Evolutionary conservation across 2,113 vertebrate genomes (phyloP).

Genomic region (Psettodes erumei): DNA sequence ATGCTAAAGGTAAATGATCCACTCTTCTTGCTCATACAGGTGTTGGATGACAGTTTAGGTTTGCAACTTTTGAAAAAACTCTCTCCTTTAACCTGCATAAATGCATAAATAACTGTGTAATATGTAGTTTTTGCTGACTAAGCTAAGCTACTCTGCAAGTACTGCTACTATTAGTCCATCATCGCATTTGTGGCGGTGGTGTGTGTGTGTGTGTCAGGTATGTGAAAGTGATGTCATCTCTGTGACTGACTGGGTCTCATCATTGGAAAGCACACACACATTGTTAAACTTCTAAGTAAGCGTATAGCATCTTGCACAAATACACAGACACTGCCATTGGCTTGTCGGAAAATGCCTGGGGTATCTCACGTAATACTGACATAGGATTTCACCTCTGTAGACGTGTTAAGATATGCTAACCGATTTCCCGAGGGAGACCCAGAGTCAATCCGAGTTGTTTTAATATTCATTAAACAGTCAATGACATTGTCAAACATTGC

Average conservation of each 20-base stretch:
- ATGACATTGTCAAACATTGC: not conserved
- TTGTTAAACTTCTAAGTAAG: not conserved
- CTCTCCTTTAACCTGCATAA: not conserved
- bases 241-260: not conserved
- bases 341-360: not conserved
- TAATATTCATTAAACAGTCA: not conserved
- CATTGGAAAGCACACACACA: not conserved
- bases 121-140: not conserved
- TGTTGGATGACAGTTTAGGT: not conserved
- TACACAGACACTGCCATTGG: not conserved
- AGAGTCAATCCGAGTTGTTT: not conserved
- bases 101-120: not conserved
- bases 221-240: not conserved
- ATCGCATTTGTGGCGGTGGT: not conserved
- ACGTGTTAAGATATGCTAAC: not conserved
- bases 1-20: not conserved
- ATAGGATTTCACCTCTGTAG: not conserved
- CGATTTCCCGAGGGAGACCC: not conserved
- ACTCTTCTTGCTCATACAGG: too few species aligned
- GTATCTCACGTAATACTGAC: not conserved
- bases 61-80: not conserved
- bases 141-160: not conserved
- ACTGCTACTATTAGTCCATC: not conserved
- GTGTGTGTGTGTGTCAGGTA: not conserved
- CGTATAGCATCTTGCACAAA: not conserved